phyloP scores from a whole-genome alignment of 1,140 invertebrate species.

The Philotrypesis tridentata region DNA sequence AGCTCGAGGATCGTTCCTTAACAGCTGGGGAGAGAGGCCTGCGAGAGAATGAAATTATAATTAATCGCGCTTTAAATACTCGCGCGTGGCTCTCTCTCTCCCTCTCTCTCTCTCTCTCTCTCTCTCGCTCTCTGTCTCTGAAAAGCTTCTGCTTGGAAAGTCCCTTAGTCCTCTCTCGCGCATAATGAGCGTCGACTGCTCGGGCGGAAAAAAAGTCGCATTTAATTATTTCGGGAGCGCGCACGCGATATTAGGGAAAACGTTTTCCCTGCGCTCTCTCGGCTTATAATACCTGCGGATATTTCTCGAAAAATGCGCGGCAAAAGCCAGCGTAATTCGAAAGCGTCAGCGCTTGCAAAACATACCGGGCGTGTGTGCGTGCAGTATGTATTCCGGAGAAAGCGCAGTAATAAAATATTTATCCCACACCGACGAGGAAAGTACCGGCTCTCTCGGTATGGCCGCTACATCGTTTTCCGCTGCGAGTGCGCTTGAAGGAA shows the following conservation, averaged over 20 bases:
- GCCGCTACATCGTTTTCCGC: background rate
- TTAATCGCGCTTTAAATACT: background rate
- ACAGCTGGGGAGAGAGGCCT: background rate
- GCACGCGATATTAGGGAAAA: too few species aligned
- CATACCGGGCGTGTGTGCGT: too few species aligned
- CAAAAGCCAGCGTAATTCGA: background rate
- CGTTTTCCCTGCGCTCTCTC: too few species aligned
- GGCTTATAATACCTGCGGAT: too few species aligned
- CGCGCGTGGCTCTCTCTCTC: too few species aligned
- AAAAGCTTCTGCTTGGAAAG: background rate
- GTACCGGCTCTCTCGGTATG: background rate
- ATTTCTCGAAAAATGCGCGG: too few species aligned
- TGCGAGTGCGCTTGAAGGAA: too few species aligned
- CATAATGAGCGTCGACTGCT: background rate
- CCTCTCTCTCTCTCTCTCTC: too few species aligned
- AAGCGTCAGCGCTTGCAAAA: conserved; percentile 22
- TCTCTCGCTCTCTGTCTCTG: too few species aligned
- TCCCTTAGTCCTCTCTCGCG: too few species aligned
- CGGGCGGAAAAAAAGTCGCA: background rate
- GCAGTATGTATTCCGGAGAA: too few species aligned
- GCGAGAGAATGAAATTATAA: background rate
- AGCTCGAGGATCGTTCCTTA: background rate
- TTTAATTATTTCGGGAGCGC: too few species aligned
- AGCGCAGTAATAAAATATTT: conserved; percentile 16
- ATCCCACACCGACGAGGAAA: conserved; percentile 12